These are phyloP conservation scores for Aradophagus sp. DNA, from an alignment of 1,140 invertebrate species.

Conservation along the genomic window DNA sequence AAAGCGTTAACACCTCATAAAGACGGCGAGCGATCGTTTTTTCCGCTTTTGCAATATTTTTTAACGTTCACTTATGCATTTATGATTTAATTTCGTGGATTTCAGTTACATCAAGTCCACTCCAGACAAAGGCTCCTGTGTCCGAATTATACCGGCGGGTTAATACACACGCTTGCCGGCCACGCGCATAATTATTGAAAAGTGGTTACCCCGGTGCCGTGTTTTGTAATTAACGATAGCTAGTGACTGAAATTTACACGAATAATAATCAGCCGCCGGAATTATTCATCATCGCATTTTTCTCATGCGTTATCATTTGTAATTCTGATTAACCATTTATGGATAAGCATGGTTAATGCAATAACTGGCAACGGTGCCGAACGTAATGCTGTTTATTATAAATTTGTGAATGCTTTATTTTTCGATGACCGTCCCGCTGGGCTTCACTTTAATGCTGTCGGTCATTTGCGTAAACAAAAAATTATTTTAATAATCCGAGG, in stretches of 20 bases:
- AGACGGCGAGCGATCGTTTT: too few relatives aligned
- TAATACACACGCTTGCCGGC: slow-evolving; percentile 55
- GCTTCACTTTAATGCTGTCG: too few relatives aligned
- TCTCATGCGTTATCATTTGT: slow-evolving; percentile 54
- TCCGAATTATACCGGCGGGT: slow-evolving; percentile 46
- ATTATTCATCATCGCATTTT: slow-evolving; percentile 56
- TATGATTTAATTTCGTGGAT: slow-evolving; percentile 48
- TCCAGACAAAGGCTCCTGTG: slow-evolving; percentile 47
- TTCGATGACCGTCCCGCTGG: too few relatives aligned
- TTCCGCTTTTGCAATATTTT: too few relatives aligned
- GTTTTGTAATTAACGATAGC: slow-evolving; percentile 59
- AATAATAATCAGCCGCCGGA: slow-evolving; percentile 57
- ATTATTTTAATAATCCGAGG: too few relatives aligned
- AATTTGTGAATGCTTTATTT: slow-evolving; percentile 4
- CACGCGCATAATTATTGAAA: slow-evolving; percentile 60
- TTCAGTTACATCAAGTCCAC: slow-evolving; percentile 34
- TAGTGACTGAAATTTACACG: slow-evolving; percentile 58
- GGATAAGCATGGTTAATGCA: slow-evolving; percentile 44
- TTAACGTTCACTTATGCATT: neutral
- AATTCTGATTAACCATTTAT: slow-evolving; percentile 59
- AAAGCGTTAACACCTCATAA: too few relatives aligned
- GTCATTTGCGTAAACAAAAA: too few relatives aligned
- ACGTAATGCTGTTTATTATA: slow-evolving; percentile 26
- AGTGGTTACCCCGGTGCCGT: slow-evolving; percentile 57
- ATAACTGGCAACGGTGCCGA: slow-evolving; percentile 20